Percentiles rank a stretch among this genome's conserved stretches.
Evolutionary conservation across 2,888 invertebrate species (phyloP).

Genomic region (Polymixis lichenea): DNA sequence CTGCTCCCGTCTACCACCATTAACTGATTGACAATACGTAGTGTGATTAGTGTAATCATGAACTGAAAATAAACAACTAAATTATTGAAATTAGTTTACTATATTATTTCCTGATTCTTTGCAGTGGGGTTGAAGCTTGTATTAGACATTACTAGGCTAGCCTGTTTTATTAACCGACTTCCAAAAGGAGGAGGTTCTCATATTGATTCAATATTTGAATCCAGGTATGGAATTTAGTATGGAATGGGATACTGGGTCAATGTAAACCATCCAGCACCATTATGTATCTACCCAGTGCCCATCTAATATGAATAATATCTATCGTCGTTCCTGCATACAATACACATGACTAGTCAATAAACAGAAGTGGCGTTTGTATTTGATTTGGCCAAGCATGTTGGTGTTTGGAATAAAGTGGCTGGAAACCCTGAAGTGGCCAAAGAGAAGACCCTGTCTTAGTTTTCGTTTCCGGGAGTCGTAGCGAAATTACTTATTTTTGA

Average conservation of each 20-base stretch:
- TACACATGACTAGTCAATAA: background rate
- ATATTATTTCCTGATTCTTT: background rate
- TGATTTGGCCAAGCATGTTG: background rate
- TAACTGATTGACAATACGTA: slow-evolving; percentile 47
- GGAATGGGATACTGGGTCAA: background rate
- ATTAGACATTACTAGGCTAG: background rate
- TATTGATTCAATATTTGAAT: background rate
- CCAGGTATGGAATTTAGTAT: background rate
- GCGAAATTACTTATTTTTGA: background rate
- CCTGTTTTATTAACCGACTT: no score
- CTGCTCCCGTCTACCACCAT: slow-evolving; percentile 83
- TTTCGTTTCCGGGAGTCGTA: no score
- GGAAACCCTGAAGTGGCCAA: no score
- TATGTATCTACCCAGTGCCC: no score
- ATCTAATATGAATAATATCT: background rate
- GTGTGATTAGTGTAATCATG: background rate
- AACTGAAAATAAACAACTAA: slow-evolving; percentile 50
- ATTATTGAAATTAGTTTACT: slow-evolving; percentile 34
- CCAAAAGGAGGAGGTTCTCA: no score
- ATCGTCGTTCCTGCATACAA: background rate
- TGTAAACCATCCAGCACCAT: background rate
- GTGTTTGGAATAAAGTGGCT: background rate
- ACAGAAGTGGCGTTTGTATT: background rate
- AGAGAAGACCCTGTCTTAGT: background rate
- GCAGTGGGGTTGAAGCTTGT: background rate